Evolutionary conservation across 2,888 invertebrate genomes (phyloP).

Genomic region (Plebejus argus): DNA sequence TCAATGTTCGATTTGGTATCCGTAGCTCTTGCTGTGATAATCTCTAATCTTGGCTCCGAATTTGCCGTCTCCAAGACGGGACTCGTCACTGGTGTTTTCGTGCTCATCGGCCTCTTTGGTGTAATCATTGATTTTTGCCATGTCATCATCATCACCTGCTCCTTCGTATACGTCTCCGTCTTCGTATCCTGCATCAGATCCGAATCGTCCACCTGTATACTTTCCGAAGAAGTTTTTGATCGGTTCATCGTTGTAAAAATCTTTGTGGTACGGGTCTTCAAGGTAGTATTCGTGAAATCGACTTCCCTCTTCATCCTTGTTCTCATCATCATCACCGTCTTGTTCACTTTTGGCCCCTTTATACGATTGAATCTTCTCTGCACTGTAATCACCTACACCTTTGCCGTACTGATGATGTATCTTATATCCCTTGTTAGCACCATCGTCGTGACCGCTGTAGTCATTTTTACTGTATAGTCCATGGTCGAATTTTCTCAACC

Average conservation of each 20-base stretch:
- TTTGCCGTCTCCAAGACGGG: slow-evolving; percentile 73
- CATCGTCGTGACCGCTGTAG: slow-evolving; percentile 73
- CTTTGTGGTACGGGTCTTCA: slow-evolving; percentile 84
- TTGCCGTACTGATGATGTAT: slow-evolving; percentile 75
- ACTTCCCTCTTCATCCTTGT: slow-evolving; percentile 21
- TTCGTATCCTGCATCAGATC: slow-evolving; percentile 65
- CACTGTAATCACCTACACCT: slow-evolving; percentile 79
- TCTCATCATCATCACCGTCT: slow-evolving; percentile 58
- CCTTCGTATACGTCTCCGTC: slow-evolving; percentile 63
- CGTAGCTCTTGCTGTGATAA: slow-evolving; percentile 66
- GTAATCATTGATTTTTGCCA: slow-evolving; percentile 37
- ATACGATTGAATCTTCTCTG: slow-evolving; percentile 72
- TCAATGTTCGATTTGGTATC: slow-evolving; percentile 68
- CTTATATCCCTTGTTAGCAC: slow-evolving; percentile 76
- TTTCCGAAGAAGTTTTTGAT: slow-evolving; percentile 81
- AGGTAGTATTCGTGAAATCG: slow-evolving; percentile 85
- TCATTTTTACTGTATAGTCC: slow-evolving; percentile 57
- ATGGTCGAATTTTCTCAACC: slow-evolving; percentile 56
- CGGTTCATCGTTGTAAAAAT: slow-evolving; percentile 84
- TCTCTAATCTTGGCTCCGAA: slow-evolving; percentile 61
- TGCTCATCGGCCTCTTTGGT: slow-evolving; percentile 73
- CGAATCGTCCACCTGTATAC: slow-evolving; percentile 75
- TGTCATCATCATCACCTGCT: slow-evolving; percentile 50
- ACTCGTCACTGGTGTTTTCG: slow-evolving; percentile 65
- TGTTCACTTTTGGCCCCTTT: slow-evolving; percentile 71